Conservation (phyloP, 2,888 invertebrate genomes). For the Callosobruchus maculatus region DNA sequence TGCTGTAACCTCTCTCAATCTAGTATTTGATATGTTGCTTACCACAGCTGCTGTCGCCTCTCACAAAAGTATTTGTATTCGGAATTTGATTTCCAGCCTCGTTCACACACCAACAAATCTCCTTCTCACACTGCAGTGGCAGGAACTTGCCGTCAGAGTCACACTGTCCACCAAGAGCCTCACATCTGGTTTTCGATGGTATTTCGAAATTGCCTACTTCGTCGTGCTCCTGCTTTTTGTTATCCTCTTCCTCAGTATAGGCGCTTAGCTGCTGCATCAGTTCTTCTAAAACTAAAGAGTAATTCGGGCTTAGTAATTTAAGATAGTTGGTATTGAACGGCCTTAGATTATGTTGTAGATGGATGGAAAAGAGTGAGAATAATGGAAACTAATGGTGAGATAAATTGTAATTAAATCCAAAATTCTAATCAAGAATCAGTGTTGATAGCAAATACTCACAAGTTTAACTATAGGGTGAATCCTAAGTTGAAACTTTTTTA, state of each 20-base stretch:
- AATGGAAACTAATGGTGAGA: too few relatives aligned
- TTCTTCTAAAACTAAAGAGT: conserved; percentile 61
- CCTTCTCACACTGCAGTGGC: conserved; percentile 70
- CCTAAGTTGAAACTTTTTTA: too few relatives aligned
- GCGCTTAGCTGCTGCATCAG: conserved; percentile 60
- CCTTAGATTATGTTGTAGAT: too few relatives aligned
- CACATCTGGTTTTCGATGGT: conserved; percentile 45
- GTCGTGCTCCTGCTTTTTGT: conserved; percentile 26
- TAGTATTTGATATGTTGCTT: conserved; percentile 36
- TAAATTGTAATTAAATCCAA: too few relatives aligned
- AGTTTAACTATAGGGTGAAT: too few relatives aligned
- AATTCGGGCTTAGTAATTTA: background rate
- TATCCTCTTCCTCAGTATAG: conserved; percentile 53
- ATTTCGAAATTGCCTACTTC: conserved; percentile 31
- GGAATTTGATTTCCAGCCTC: conserved; percentile 72
- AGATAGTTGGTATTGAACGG: background rate
- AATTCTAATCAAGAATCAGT: too few relatives aligned
- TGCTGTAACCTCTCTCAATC: background rate
- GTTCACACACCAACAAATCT: conserved; percentile 83
- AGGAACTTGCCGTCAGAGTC: conserved; percentile 67
- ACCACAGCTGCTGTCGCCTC: conserved; percentile 58
- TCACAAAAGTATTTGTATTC: conserved; percentile 58
- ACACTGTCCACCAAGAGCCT: conserved; percentile 56
- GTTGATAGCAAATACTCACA: too few relatives aligned
- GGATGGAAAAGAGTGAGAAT: too few relatives aligned